Evolutionary conservation across 2,888 invertebrate genomes (phyloP).

Genomic region (Trachelus iudaicus): DNA sequence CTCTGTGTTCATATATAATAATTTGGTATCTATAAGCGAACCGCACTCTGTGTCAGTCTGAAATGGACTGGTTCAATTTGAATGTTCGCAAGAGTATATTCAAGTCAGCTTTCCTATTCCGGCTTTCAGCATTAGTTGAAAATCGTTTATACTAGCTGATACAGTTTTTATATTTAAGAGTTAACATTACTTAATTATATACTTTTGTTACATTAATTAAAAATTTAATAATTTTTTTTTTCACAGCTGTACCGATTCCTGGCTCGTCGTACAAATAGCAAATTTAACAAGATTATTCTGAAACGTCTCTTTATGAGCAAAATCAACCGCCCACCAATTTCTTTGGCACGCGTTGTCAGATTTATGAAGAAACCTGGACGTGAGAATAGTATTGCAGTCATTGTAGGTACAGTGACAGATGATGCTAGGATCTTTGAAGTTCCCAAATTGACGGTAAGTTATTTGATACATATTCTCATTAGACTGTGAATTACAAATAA

Average conservation of each 20-base stretch:
- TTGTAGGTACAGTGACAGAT: slow-evolving; percentile 96
- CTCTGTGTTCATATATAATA: neutral
- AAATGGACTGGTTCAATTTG: slow-evolving; percentile 57
- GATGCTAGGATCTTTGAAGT: slow-evolving; percentile 91
- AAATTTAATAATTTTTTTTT: slow-evolving; percentile 25
- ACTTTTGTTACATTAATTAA: neutral
- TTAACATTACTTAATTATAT: neutral
- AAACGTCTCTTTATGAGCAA: slow-evolving; percentile 98
- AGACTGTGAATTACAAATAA: neutral
- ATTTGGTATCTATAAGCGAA: slow-evolving; percentile 39
- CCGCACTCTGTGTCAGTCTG: slow-evolving; percentile 60
- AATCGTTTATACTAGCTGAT: slow-evolving; percentile 50
- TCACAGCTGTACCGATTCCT: slow-evolving; percentile 94
- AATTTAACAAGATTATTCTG: slow-evolving; percentile 95
- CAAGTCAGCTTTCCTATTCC: slow-evolving; percentile 57
- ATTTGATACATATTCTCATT: neutral
- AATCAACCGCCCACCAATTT: slow-evolving; percentile 94
- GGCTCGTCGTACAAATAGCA: slow-evolving; percentile 94
- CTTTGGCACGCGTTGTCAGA: slow-evolving; percentile 86
- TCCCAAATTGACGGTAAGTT: slow-evolving; percentile 85
- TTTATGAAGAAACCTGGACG: slow-evolving; percentile 90
- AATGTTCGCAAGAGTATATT: slow-evolving; percentile 49
- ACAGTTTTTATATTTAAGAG: slow-evolving; percentile 32
- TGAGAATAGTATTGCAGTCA: slow-evolving; percentile 88
- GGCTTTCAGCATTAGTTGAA: slow-evolving; percentile 35